Conservation (phyloP, 2,113 vertebrate species). For the Chroicocephalus ridibundus region DNA sequence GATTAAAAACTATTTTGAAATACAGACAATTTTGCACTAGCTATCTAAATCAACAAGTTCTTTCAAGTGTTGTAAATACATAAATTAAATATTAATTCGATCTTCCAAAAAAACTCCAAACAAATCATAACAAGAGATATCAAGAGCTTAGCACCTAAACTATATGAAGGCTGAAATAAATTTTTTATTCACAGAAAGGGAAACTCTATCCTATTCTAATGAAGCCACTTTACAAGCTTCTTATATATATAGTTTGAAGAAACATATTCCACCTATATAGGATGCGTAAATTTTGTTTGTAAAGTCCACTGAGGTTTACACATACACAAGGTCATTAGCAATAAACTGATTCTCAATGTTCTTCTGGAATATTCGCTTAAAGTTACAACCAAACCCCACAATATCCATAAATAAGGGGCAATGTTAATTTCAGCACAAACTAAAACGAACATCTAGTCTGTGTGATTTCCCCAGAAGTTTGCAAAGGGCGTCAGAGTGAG, state of each 20-base stretch:
- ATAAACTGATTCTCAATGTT: background rate
- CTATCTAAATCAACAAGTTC: conserved; percentile 3
- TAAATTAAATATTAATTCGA: background rate
- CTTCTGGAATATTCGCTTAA: background rate
- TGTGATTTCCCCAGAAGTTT: background rate
- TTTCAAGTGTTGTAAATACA: background rate
- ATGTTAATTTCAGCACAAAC: background rate
- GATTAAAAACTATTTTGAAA: conserved; percentile 1
- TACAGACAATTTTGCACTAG: background rate
- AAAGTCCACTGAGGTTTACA: background rate
- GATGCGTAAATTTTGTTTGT: background rate
- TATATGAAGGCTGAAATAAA: background rate
- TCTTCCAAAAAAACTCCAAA: background rate
- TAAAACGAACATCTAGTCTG: background rate
- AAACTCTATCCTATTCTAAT: background rate
- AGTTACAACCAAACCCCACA: background rate
- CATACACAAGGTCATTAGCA: background rate
- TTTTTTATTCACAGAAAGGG: background rate
- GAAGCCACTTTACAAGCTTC: background rate
- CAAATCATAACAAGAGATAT: background rate
- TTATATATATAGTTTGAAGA: background rate
- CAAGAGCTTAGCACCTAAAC: background rate
- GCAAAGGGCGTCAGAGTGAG: background rate
- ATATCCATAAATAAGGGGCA: background rate
- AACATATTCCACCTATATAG: background rate